A percentile compares a stretch with the other conserved stretches of the same genome.
Conservation (phyloP, 2,113 vertebrate species). For the Herpailurus yagouaroundi region DNA sequence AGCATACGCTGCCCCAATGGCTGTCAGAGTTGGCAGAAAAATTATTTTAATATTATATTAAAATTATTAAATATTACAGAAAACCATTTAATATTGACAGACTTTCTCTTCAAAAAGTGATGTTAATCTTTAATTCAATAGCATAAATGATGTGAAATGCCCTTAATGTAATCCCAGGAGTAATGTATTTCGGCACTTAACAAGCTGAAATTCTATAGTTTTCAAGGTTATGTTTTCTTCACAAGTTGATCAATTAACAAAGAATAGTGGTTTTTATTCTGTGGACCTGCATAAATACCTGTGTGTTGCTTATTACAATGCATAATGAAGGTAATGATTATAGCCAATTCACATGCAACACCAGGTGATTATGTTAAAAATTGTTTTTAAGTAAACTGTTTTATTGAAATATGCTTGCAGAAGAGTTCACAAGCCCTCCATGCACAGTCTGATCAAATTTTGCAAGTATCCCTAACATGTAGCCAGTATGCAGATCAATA, state of each 20-base stretch:
- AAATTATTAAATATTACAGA: not conserved
- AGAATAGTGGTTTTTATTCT: conserved; percentile 25
- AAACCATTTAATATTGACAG: not conserved
- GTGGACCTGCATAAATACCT: not conserved
- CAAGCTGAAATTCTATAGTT: not conserved
- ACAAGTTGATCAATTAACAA: not conserved
- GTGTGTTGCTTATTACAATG: not conserved
- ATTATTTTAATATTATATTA: not conserved
- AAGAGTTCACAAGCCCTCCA: not conserved
- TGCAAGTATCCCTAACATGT: not conserved
- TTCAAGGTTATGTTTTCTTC: not conserved
- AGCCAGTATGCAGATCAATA: not conserved
- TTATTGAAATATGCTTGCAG: not conserved
- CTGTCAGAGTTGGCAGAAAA: not conserved
- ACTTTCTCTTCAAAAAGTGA: not conserved
- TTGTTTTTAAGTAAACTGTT: not conserved
- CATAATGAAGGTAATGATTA: not conserved
- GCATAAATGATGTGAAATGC: not conserved
- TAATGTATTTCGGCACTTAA: not conserved
- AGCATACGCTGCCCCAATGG: not conserved
- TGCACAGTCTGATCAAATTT: not conserved
- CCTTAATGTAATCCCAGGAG: not conserved
- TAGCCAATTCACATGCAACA: not conserved
- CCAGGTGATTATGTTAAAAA: not conserved
- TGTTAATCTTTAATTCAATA: not conserved